Evolutionary conservation across 64 coral and sea anemone species (phyloP), one percentile per base, ranked within the genome.

Genomic region (Trachythela sp.): DNA sequence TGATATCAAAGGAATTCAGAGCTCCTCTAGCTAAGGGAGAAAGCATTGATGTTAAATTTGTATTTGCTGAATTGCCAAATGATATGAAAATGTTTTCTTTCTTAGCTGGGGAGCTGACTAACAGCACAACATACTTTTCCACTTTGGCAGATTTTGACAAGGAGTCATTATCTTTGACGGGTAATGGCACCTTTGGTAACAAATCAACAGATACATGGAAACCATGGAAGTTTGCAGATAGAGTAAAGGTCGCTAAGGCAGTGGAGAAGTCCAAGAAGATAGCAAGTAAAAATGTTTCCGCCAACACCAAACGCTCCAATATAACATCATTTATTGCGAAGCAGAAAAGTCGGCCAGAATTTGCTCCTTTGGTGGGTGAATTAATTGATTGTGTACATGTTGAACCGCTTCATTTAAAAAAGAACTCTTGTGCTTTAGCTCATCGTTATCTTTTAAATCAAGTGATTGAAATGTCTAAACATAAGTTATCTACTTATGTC

Each of bases 341-440:
- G 11, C 20, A 92, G 7, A 84, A 87, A 13, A 95, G 94, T 87
- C 85, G 94, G 54, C 90, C 92, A 83, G 88, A 95, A 40, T 92
- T 92, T 90, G 84, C 20, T 40, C 94, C 94, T 18, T 71, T 92
- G 5, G 86, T 95, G 36, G 94, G 90, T 30, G 24, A 42, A 35
- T 89, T 95, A 34, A 84, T 94, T 87, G 94, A 92, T 9, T 88
- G 87, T 85, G 87, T 11, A 45, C 42, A 45, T 45, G 42, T 45
- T 45, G 42, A 45, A 45, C 42, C 42, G 42, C 42, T 45, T 32
- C 90, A 92, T 68, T 2, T 22, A 9, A 95, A 95, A 48, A 89
- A 95, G 17, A 92, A 95, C 52, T 87, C 90, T 11, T 92, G 94
- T 40, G 90, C 91, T n/a, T 84, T 92, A 38, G 6, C 91, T 15